phyloP scores from a whole-genome alignment of 2,888 invertebrate species.

The Lasioglossum pauxillum region DNA sequence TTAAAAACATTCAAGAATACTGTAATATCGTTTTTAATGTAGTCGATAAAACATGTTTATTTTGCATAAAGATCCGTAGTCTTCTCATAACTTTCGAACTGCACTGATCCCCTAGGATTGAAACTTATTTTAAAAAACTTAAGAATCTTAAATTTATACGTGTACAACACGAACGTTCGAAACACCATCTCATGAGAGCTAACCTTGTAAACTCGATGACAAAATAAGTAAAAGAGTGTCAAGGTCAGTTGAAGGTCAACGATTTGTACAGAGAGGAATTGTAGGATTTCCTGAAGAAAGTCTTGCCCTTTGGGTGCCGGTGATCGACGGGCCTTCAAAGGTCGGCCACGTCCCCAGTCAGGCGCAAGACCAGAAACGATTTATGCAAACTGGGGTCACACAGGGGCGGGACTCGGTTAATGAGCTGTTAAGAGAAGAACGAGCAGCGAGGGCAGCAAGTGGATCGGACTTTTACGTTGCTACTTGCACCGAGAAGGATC shows the following conservation, averaged over 20 bases:
- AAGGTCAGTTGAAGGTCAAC: not conserved
- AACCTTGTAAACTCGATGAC: not conserved
- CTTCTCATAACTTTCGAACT: no score
- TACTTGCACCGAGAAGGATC: constrained; percentile 29
- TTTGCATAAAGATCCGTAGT: no score
- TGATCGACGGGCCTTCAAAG: constrained; percentile 40
- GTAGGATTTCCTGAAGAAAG: not conserved
- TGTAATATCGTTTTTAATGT: no score
- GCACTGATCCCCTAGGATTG: no score
- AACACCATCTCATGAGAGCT: no score
- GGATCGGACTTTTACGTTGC: constrained; percentile 49
- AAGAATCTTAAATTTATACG: no score
- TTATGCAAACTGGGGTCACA: constrained; percentile 65
- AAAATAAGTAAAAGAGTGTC: not conserved
- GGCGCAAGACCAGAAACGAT: constrained; percentile 25
- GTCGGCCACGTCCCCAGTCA: constrained; percentile 31
- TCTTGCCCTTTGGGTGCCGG: constrained; percentile 6
- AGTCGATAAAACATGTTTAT: no score
- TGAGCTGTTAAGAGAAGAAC: constrained; percentile 75
- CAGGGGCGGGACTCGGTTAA: constrained; percentile 71
- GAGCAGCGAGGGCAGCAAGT: constrained; percentile 49
- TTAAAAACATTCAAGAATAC: no score
- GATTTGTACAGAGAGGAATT: not conserved
- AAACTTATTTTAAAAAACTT: no score
- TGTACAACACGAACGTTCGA: no score